These are phyloP conservation scores for Antheraea pernyi DNA, from an alignment of 1,140 invertebrate genomes.

Conservation along the genomic window DNA sequence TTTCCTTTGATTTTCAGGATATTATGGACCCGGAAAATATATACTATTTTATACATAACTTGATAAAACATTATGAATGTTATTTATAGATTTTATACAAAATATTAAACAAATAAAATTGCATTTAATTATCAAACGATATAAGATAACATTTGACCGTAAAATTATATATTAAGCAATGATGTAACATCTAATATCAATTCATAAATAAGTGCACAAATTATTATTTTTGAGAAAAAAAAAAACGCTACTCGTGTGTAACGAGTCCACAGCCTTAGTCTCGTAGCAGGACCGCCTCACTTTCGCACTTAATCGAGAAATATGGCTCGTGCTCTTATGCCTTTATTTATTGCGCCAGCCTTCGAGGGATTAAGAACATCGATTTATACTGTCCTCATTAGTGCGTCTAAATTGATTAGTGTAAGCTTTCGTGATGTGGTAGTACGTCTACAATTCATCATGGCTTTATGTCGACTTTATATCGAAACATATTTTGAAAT, in stretches of 20 bases:
- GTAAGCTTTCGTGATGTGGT: conserved; percentile 29
- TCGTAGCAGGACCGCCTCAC: conserved; percentile 42
- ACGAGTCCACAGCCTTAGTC: conserved; percentile 5
- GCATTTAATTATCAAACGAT: too few species aligned
- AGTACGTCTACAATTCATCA: not conserved
- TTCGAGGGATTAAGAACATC: conserved; percentile 64
- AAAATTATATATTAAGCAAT: too few species aligned
- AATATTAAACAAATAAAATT: too few species aligned
- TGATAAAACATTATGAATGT: too few species aligned
- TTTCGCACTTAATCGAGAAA: conserved; percentile 77
- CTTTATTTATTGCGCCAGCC: conserved; percentile 67
- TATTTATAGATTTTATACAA: too few species aligned
- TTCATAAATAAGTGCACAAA: too few species aligned
- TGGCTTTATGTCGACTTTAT: not conserved
- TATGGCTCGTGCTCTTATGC: conserved; percentile 70
- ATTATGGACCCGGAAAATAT: too few species aligned
- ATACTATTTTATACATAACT: too few species aligned
- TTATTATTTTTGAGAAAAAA: too few species aligned
- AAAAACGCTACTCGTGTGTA: conserved; percentile 8
- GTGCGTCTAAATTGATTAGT: conserved; percentile 60
- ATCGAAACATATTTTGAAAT: not conserved
- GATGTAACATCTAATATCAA: too few species aligned
- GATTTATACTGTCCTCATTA: conserved; percentile 73
- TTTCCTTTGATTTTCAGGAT: too few species aligned
- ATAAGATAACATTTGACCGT: too few species aligned